Evolutionary conservation across 2,113 vertebrate genomes (phyloP).

Genomic region (Phrynocephalus versicolor): DNA sequence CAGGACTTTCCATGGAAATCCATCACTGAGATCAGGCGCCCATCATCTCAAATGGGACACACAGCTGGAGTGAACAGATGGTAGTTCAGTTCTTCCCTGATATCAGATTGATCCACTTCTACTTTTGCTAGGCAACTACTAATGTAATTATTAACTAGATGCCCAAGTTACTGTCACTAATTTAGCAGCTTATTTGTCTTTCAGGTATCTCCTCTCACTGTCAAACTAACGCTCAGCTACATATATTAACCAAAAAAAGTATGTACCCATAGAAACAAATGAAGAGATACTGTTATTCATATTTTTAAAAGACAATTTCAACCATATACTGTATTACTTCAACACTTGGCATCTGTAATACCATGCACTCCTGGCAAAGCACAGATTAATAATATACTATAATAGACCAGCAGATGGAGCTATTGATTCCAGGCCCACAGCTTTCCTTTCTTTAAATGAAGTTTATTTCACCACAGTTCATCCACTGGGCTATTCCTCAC

Average conservation of each 20-base stretch:
- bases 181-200: conserved; percentile 65
- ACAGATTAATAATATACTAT: not conserved
- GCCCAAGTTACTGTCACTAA: not conserved
- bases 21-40: conserved; percentile 11
- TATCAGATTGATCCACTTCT: conserved; percentile 68
- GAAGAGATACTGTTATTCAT: not conserved
- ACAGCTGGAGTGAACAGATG: not conserved
- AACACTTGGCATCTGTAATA: not conserved
- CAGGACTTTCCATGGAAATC: not conserved
- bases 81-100: conserved; percentile 55
- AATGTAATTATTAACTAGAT: conserved; percentile 52
- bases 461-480: not conserved
- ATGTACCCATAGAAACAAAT: not conserved
- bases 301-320: not conserved
- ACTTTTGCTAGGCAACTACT: conserved; percentile 45
- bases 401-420: conserved; percentile 12
- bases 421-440: conserved; percentile 1
- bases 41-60: conserved; percentile 3
- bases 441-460: not conserved
- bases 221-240: not conserved
- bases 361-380: not conserved
- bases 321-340: not conserved
- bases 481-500: not conserved
- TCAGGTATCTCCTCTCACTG: conserved; percentile 27
- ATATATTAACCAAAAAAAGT: not conserved